Base-by-base conservation (phyloP, 2,797 vertebrate genomes). In the Gymnodraco acuticeps region DNA sequence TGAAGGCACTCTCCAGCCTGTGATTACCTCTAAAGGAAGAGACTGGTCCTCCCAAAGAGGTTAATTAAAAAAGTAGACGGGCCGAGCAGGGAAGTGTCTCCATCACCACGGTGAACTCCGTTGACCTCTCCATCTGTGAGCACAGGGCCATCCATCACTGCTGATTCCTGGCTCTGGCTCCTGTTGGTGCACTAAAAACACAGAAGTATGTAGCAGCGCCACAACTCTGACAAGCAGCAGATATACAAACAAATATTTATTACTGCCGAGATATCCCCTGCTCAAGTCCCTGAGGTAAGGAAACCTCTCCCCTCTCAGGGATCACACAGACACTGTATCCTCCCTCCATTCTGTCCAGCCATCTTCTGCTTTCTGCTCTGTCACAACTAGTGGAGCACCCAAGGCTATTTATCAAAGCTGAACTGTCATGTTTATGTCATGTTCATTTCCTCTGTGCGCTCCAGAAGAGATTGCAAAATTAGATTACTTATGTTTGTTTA, bases 51-150 rank as follows among this genome's bases (percentile, higher is more conserved):
- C 89, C 90, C 86, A 80, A 55, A 77, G 89, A 92, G 90, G 90
- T 92, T 92, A 90, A 93, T 93, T 92, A 91, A 93, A 89, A 81
- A 84, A 87, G 84, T 84, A 78, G 62, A 13, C 51, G 48, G 82
- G 62, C 82, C 33, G 70, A 75, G 78, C 68, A 70, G 81, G 82
- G 87, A 91, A 88, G 84, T 83, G 80, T 90, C 81, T 89, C 86
- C 88, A 89, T 92, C 89, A 85, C 83, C 12, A 15, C 50, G 2
- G 73, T 67, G 69, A 88, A 80, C 87, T 80, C 46, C 0, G 3
- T 48, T 76, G 87, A 90, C 87, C 87, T 70, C 76, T 75, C 73
- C 75, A 75, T 87, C 85, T 81, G 83, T 78, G 70, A 31, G 50
- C 80, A 87, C 73, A 58, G 83, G 85, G 56, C 77, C 77, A 90